Conservation (phyloP, 2,797 vertebrate genomes). For the Enteromius thamalakanensis region DNA sequence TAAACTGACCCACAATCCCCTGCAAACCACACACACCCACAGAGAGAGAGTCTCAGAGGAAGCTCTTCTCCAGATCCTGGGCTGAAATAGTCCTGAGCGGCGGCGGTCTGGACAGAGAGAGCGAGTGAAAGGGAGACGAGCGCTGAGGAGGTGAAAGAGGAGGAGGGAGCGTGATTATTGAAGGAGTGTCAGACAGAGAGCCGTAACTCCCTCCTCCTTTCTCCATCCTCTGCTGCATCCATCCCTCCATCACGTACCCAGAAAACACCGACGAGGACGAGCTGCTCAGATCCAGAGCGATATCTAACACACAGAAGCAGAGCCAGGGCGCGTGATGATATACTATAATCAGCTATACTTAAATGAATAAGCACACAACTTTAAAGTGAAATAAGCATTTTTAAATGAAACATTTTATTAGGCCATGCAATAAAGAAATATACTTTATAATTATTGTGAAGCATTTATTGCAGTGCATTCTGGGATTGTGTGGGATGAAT, state of each 20-base stretch:
- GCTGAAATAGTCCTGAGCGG: conserved; percentile 79
- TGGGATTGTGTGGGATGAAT: neutral
- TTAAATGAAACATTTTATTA: neutral
- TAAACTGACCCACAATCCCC: neutral
- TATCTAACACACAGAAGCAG: conserved; percentile 62
- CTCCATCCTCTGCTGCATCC: conserved; percentile 62
- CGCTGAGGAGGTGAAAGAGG: conserved; percentile 77
- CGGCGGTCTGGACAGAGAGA: conserved; percentile 71
- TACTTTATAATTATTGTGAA: no score
- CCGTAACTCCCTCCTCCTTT: conserved; percentile 70
- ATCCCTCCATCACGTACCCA: conserved; percentile 51
- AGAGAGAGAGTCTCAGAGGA: conserved; percentile 60
- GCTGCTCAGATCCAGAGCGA: conserved; percentile 68
- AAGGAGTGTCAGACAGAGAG: conserved; percentile 80
- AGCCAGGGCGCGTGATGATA: neutral
- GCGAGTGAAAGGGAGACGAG: conserved; percentile 75
- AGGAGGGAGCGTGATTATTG: conserved; percentile 85
- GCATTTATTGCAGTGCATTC: neutral
- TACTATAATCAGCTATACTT: neutral
- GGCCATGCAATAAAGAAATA: neutral
- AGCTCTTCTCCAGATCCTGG: conserved; percentile 78
- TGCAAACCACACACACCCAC: neutral
- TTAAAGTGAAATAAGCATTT: neutral
- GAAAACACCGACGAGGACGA: conserved; percentile 69
- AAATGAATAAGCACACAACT: neutral